Evolutionary conservation across 2,888 invertebrate genomes (phyloP).

Genomic region (Melipona bicolor): DNA sequence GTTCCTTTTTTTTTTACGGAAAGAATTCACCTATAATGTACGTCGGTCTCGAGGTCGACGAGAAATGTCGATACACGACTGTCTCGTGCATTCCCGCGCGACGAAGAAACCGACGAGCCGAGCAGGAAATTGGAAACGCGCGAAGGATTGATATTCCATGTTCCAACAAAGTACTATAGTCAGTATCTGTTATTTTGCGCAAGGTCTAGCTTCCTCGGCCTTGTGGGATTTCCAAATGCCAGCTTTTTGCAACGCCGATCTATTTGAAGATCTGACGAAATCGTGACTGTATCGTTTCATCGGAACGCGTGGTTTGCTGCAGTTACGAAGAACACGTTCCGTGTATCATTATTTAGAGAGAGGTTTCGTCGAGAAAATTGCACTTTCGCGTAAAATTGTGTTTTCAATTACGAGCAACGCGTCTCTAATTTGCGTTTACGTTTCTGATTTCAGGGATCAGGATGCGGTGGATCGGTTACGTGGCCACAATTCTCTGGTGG

Average conservation of each 20-base stretch:
- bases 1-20: too few relatives aligned
- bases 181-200: not conserved
- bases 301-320: not conserved
- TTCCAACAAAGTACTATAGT: not conserved
- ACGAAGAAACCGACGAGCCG: not conserved
- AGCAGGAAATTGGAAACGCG: not conserved
- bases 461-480: constrained; percentile 84
- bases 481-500: constrained; percentile 84
- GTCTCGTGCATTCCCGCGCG: not conserved
- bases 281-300: too few relatives aligned
- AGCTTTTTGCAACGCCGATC: not conserved
- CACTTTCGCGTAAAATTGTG: too few relatives aligned
- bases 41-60: not conserved
- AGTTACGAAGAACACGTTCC: too few relatives aligned
- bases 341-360: too few relatives aligned
- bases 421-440: too few relatives aligned
- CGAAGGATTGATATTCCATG: not conserved
- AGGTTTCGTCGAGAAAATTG: too few relatives aligned
- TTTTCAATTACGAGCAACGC: too few relatives aligned
- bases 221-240: not conserved
- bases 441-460: constrained; percentile 81
- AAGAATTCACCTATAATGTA: not conserved
- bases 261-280: too few relatives aligned
- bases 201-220: not conserved
- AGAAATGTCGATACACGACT: not conserved